Base-by-base conservation (phyloP, 2,888 invertebrate species). In the Lomographa bimaculata region DNA sequence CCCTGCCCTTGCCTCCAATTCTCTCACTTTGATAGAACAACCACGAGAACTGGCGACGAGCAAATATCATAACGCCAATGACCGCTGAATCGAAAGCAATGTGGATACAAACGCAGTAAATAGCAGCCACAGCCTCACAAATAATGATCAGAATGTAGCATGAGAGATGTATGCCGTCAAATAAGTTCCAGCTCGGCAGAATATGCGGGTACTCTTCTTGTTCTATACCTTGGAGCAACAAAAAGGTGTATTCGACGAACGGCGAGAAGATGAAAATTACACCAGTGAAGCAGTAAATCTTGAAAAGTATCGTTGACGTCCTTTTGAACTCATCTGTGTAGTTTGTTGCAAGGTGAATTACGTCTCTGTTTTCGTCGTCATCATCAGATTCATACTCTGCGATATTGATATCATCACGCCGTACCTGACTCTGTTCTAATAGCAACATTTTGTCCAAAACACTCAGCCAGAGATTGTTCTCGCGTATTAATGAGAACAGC, bases 21-120 rank as follows among this genome's bases (percentile, higher is more conserved):
- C 50, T 55, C 37, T 69, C 64, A 45, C 78, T 67, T 33, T 67
- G 68, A 2, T 64, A 40, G 2, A 68, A 65, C 2, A 86, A 54
- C 12, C 70, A 44, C 3, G 57, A 44, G 50, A 74, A 82, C 46
- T 84, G 82, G 0, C 82, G 83, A 26, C 76, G 71, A n/a, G 72
- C 46, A 32, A 81, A 81, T 33, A 81, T 74, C 74, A 83, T 81
- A 3, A 80, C 49, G 0, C 81, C 81, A 1, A 80, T 60, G 4
- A 64, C 57, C 1, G 69, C 63, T 11, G 74, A 41, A 48, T 86
- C 86, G 36, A 83, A 86, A 1, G 65, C 69, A 5, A 64, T 43
- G 33, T 86, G 86, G 1, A 78, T 59, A 7, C 28, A 41, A 0
- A 83, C 79, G 21, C 74, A 77, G 37, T 75, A 84, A 1, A 65